Conservation (phyloP, 2,797 vertebrate genomes). For the Zenarchopterus dispar region DNA sequence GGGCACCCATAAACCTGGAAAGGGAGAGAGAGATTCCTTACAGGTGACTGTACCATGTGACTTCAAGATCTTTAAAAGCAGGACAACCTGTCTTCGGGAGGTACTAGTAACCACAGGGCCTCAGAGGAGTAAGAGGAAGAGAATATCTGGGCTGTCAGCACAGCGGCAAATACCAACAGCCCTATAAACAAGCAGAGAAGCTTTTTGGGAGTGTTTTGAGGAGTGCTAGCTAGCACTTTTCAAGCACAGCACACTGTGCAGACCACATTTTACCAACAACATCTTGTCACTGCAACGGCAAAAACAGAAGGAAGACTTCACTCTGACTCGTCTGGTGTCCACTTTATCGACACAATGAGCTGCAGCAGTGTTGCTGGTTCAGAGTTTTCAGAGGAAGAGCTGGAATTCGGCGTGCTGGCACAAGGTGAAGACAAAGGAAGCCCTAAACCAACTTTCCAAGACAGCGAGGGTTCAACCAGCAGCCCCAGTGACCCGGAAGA, state of each 20-base stretch:
- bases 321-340: background rate
- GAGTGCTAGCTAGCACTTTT: too few relatives aligned
- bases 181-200: slow-evolving; percentile 30
- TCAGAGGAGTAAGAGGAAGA: slow-evolving; percentile 55
- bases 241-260: slow-evolving; percentile 5
- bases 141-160: slow-evolving; percentile 58
- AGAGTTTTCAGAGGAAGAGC: slow-evolving; percentile 81
- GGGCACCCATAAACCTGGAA: slow-evolving; percentile 79
- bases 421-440: slow-evolving; percentile 62
- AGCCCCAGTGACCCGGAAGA: slow-evolving; percentile 75
- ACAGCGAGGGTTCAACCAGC: slow-evolving; percentile 62
- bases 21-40: slow-evolving; percentile 71
- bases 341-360: slow-evolving; percentile 52
- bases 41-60: slow-evolving; percentile 87
- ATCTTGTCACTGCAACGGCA: background rate
- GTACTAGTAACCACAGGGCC: slow-evolving; percentile 74
- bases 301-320: background rate
- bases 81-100: slow-evolving; percentile 74
- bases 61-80: slow-evolving; percentile 79
- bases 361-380: slow-evolving; percentile 78
- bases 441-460: slow-evolving; percentile 63
- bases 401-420: slow-evolving; percentile 66
- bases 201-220: background rate
- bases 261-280: background rate
- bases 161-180: slow-evolving; percentile 62